Evolutionary conservation across 2,113 vertebrate species (phyloP).

Genomic region (Pungitius pungitius): DNA sequence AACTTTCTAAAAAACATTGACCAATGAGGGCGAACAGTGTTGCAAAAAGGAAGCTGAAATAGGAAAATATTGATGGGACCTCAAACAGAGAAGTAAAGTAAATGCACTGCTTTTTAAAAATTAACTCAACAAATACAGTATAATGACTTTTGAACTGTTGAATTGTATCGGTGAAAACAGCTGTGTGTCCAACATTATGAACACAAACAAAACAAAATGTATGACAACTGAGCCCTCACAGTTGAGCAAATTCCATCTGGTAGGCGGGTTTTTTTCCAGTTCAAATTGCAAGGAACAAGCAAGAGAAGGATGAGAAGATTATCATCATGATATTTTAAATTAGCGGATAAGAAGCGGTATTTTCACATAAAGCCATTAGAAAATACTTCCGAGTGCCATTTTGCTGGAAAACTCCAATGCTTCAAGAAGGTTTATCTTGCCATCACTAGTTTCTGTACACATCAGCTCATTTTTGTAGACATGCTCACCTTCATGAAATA

Average conservation of each 20-base stretch:
- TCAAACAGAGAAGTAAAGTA: neutral
- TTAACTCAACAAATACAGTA: neutral
- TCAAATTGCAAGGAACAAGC: neutral
- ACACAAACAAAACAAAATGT: constrained; percentile 4
- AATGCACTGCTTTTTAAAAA: neutral
- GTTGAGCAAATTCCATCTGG: neutral
- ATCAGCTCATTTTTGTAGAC: neutral
- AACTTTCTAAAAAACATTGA: neutral
- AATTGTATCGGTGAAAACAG: neutral
- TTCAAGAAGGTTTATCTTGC: neutral
- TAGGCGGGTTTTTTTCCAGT: neutral
- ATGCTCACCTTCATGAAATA: neutral
- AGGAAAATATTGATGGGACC: neutral
- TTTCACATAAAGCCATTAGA: neutral
- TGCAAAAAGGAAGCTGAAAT: neutral
- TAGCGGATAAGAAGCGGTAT: constrained; percentile 4
- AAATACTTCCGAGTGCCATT: neutral
- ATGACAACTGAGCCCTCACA: neutral
- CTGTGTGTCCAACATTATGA: neutral
- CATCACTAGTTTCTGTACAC: neutral
- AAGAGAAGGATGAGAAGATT: neutral
- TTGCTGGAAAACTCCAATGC: neutral
- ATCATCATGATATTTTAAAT: neutral
- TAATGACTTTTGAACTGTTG: neutral
- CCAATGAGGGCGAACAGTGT: neutral